phyloP scores from a whole-genome alignment of 2,888 invertebrate genomes.

The Hesperia comma region DNA sequence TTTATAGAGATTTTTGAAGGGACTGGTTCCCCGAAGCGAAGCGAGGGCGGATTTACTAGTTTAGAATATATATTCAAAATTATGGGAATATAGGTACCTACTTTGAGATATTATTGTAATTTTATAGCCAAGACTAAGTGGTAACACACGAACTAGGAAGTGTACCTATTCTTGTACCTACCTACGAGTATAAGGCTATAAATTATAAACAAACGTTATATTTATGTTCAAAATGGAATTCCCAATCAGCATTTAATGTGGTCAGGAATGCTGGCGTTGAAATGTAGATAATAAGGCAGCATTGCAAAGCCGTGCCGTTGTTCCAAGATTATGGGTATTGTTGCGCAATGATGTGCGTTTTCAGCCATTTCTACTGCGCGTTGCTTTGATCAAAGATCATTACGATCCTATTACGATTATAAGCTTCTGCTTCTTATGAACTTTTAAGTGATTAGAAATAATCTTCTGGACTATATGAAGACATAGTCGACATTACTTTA shows the following conservation, averaged over 20 bases:
- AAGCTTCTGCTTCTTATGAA: not conserved
- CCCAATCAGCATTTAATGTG: slow-evolving; percentile 18
- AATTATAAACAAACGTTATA: not conserved
- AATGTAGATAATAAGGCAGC: slow-evolving; percentile 19
- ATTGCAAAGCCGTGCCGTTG: slow-evolving; percentile 14
- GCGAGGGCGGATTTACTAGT: too few species aligned
- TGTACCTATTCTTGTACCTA: not conserved
- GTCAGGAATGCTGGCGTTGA: slow-evolving; percentile 27
- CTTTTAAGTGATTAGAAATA: not conserved
- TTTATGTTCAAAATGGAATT: slow-evolving; percentile 6
- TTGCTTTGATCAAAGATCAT: slow-evolving; percentile 42
- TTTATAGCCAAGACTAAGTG: not conserved
- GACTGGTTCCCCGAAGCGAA: too few species aligned
- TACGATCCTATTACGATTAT: not conserved
- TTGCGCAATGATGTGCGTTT: slow-evolving; percentile 31
- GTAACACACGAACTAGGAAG: not conserved
- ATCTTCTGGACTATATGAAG: not conserved
- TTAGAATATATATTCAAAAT: too few species aligned
- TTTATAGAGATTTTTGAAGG: too few species aligned
- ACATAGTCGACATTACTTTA: not conserved
- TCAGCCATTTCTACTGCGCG: slow-evolving; percentile 28
- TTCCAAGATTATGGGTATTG: slow-evolving; percentile 33
- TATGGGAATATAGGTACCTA: too few species aligned
- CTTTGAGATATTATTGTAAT: too few species aligned
- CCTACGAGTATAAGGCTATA: not conserved